phyloP scores from a whole-genome alignment of 2,888 invertebrate species.

The Ecdyonurus torrentis region DNA sequence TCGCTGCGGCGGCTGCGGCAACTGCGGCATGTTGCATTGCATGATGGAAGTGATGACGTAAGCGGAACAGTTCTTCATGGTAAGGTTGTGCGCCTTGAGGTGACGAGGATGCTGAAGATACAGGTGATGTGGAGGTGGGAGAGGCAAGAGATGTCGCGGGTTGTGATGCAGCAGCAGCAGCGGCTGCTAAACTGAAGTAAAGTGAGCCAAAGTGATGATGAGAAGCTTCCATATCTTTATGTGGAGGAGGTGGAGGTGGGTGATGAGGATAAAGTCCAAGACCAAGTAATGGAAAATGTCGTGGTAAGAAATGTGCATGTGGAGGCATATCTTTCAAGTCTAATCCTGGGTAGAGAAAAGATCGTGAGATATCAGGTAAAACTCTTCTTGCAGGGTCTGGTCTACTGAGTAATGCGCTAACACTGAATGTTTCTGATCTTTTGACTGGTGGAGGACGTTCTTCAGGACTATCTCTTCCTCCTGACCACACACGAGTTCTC shows the following conservation, averaged over 20 bases:
- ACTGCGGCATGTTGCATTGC: slow-evolving; percentile 22
- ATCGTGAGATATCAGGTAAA: slow-evolving; percentile 22
- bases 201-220: slow-evolving; percentile 25
- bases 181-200: slow-evolving; percentile 45
- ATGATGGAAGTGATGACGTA: slow-evolving; percentile 38
- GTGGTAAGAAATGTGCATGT: slow-evolving; percentile 19
- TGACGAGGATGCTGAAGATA: slow-evolving; percentile 18
- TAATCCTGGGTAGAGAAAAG: slow-evolving; percentile 36
- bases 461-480: slow-evolving; percentile 30
- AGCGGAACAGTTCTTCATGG: slow-evolving; percentile 38
- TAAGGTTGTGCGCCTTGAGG: slow-evolving; percentile 11
- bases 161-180: slow-evolving; percentile 27
- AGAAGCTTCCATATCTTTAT: slow-evolving; percentile 10
- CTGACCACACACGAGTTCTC: slow-evolving; percentile 16
- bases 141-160: slow-evolving; percentile 15
- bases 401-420: slow-evolving; percentile 56
- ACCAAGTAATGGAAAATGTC: slow-evolving; percentile 36
- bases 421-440: slow-evolving; percentile 69
- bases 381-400: slow-evolving; percentile 56
- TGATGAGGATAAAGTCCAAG: slow-evolving; percentile 16
- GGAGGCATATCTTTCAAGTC: slow-evolving; percentile 11
- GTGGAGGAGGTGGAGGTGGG: slow-evolving; percentile 12
- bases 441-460: slow-evolving; percentile 29
- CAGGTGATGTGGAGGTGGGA: slow-evolving; percentile 15
- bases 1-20: slow-evolving; percentile 10